Evolutionary conservation across 1,140 invertebrate genomes (phyloP), one percentile per base, ranked within the genome.

Genomic region (Tribolium castaneum): DNA sequence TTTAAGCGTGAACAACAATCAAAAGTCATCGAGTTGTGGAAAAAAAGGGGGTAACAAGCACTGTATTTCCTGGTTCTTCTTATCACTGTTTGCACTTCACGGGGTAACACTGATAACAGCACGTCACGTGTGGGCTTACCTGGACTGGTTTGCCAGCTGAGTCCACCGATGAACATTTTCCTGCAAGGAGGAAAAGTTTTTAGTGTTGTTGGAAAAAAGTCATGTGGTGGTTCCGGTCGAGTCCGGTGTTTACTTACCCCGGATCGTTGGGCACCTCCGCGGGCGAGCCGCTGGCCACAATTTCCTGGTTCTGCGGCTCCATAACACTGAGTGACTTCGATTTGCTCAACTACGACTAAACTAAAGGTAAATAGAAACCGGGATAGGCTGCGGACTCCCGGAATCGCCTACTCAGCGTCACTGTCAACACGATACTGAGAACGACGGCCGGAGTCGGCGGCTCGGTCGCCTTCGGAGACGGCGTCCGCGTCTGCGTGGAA

Each of bases 121-220:
- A 49, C 45, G 72, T 59, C 66, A 70, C 76, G 66, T 74, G 74
- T 25, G 6, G 66, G 52, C 93, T 93, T 93, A 98, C 97, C 98
- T 93, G 97, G 97, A 92, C 97, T 98, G 85, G 98, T 99, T 91
- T 99, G 97, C 97, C 98, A 99, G 90, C 97, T 98, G 84, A 99
- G 93, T 84, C 98, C 98, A 86, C 98, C 98, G 90, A 99, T 97
- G 92, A 99, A 99, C 97, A 99, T 99, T 96, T 99, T 99, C 91
- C 97, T 98, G 92, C 83, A 96, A 95, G 87, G 90, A 89, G 83
- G 80, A 76, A 54, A 50, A 80, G 49, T 30, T 34, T 70, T 78
- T 72, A 79, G 75, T 39, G 62, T 30, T 6, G 71, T 13, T 6
- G 25, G 49, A 30, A 9, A 39, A 54, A 49, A 56, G 72, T 12